Base-by-base conservation (phyloP, 2,113 vertebrate genomes). In the Vireo altiloquus region DNA sequence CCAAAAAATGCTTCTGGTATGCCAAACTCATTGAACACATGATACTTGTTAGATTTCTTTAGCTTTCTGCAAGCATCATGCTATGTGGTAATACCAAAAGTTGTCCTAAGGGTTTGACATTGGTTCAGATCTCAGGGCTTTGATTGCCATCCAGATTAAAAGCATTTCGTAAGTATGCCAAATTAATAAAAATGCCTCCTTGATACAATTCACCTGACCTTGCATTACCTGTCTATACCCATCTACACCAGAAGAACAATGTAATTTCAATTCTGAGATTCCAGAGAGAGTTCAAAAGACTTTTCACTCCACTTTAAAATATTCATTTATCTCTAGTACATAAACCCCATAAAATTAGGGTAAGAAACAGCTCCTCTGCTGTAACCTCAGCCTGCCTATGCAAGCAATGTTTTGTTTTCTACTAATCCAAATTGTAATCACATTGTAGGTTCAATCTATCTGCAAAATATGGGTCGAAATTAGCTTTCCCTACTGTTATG, bases 81-180 rank as follows among this genome's bases (percentile, higher is more conserved):
- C 30, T 83, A 80, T 70, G 50, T 63, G 59, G 33, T 86, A 79
- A 76, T 53, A 89, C 61, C 37, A 68, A 92, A 91, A 70, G 64
- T 69, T 95, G 28, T 92, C 95, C 95, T 96, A 93, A 97, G 95
- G 95, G 94, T 89, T 96, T 96, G 95, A 94, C 68, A 72, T 49
- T 40, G 70, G 46, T 95, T 95, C 95, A 96, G 85, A 90, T 87
- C 82, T 84, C 86, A 87, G 47, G 71, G 56, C 95, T 97, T 96
- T 96, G 92, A 97, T 96, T 95, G 80, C 46, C 49, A 72, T 92
- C 95, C 94, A 96, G 80, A 87, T 44, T 64, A 79, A 92, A 90
- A 79, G 71, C 59, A 93, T 93, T 93, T 72, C 87, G 69, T 53
- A 79, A 87, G 28, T 33, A 59, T 61, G 95, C 94, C 95, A 93